These are phyloP conservation scores for Stylophora pistillata DNA, from an alignment of 64 coral and sea anemone species.

Conservation along the genomic window DNA sequence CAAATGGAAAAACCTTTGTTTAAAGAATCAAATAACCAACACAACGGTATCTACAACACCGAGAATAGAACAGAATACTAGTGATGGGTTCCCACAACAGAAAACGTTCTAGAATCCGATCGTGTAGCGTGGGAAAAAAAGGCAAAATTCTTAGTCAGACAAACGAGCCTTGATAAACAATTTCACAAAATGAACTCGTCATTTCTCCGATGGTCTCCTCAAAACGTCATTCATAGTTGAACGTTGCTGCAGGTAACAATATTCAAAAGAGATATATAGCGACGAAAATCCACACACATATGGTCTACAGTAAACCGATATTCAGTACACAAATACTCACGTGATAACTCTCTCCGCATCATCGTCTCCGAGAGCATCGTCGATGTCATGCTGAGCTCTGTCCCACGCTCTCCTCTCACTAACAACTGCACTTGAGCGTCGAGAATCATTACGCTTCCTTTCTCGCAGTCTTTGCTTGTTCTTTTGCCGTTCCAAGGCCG, in stretches of 20 bases:
- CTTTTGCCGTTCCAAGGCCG: slow-evolving; percentile 88
- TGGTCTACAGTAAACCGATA: too few species aligned
- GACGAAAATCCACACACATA: too few species aligned
- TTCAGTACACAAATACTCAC: not conserved
- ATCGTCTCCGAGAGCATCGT: slow-evolving; percentile 61
- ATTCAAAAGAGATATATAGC: too few species aligned
- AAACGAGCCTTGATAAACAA: too few species aligned
- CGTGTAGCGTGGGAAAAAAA: too few species aligned
- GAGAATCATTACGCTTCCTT: slow-evolving; percentile 44
- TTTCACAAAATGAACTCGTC: too few species aligned
- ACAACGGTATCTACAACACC: not conserved
- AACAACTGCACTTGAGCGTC: slow-evolving; percentile 3
- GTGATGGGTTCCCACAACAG: too few species aligned
- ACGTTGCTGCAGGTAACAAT: too few species aligned
- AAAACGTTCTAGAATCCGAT: too few species aligned
- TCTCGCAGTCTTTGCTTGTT: slow-evolving; percentile 93
- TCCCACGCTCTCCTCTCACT: slow-evolving; percentile 83
- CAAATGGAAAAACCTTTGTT: not conserved
- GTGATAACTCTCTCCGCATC: slow-evolving; percentile 27
- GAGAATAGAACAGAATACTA: not conserved
- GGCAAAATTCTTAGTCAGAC: too few species aligned
- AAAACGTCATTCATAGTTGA: too few species aligned
- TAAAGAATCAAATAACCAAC: not conserved
- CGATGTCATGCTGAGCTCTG: slow-evolving; percentile 74
- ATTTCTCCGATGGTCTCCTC: too few species aligned